Percentiles rank a stretch among this genome's conserved stretches.
These are phyloP conservation scores for Drepana falcataria DNA, from an alignment of 2,888 invertebrate species.

Conservation along the genomic window DNA sequence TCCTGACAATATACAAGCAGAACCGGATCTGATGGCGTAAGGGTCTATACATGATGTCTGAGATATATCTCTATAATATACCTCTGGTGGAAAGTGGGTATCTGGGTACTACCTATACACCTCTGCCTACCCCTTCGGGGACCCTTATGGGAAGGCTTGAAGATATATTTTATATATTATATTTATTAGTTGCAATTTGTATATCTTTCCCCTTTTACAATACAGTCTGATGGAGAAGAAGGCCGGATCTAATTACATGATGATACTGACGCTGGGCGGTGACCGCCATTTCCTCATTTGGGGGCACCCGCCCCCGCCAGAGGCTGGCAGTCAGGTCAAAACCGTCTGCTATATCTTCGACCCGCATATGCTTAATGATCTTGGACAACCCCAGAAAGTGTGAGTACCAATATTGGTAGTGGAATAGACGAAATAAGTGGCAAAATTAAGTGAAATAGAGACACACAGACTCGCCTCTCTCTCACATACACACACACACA, in stretches of 20 bases:
- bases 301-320: constrained; percentile 57
- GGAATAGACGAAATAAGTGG: too few relatives aligned
- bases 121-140: too few relatives aligned
- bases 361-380: constrained; percentile 54
- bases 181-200: not conserved
- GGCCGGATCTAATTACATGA: constrained; percentile 41
- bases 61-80: too few relatives aligned
- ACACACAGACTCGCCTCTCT: too few relatives aligned
- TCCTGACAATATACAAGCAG: constrained; percentile 49
- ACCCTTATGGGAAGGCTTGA: too few relatives aligned
- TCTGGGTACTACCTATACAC: too few relatives aligned
- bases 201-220: not conserved
- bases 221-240: constrained; percentile 61
- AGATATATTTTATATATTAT: too few relatives aligned
- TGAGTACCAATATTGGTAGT: constrained; percentile 24
- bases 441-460: too few relatives aligned
- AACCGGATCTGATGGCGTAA: constrained; percentile 55
- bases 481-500: too few relatives aligned
- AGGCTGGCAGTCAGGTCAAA: constrained; percentile 36
- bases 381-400: constrained; percentile 48
- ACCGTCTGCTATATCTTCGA: constrained; percentile 66
- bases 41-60: constrained; percentile 13
- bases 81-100: too few relatives aligned
- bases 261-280: constrained; percentile 46
- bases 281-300: constrained; percentile 59